Conservation (phyloP, 2,888 invertebrate genomes). For the Stenchaetothrips biformis region DNA sequence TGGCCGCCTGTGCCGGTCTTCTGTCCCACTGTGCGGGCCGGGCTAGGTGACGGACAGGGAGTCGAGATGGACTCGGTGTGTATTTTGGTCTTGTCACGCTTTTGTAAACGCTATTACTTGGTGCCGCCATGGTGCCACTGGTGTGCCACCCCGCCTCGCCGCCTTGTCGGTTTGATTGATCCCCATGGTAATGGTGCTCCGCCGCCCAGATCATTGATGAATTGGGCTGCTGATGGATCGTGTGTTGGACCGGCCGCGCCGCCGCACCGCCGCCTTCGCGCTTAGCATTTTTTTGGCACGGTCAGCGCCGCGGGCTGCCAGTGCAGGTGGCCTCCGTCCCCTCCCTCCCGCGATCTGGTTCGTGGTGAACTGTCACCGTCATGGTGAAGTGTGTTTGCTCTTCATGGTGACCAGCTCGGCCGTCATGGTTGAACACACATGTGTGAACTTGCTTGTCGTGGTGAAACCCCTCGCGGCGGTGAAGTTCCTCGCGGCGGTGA, state of each 20-base stretch:
- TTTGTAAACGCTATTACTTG: conserved; percentile 19
- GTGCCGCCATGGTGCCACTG: background rate
- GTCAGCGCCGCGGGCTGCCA: background rate
- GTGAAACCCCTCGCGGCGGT: too few relatives aligned
- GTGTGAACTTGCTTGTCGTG: too few relatives aligned
- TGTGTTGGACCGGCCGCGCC: background rate
- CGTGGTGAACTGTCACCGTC: too few relatives aligned
- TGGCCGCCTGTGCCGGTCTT: too few relatives aligned
- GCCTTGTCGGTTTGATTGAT: conserved; percentile 7
- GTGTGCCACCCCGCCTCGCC: background rate
- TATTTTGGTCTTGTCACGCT: conserved; percentile 21
- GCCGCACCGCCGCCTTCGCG: background rate
- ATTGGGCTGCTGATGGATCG: background rate
- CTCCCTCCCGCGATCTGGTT: too few relatives aligned
- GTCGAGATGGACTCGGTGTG: conserved; percentile 11
- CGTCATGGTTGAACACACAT: too few relatives aligned
- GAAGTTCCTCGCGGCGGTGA: too few relatives aligned
- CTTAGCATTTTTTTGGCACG: too few relatives aligned
- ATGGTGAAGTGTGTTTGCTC: too few relatives aligned
- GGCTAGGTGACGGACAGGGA: too few relatives aligned
- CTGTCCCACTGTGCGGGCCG: too few relatives aligned
- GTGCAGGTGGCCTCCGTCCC: background rate
- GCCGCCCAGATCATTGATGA: background rate
- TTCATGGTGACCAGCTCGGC: too few relatives aligned
- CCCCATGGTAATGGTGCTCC: conserved; percentile 6